A percentile compares a stretch with the other conserved stretches of the same genome.
Evolutionary conservation across 2,797 vertebrate species (phyloP).

Genomic region (Myotis pilosus): DNA sequence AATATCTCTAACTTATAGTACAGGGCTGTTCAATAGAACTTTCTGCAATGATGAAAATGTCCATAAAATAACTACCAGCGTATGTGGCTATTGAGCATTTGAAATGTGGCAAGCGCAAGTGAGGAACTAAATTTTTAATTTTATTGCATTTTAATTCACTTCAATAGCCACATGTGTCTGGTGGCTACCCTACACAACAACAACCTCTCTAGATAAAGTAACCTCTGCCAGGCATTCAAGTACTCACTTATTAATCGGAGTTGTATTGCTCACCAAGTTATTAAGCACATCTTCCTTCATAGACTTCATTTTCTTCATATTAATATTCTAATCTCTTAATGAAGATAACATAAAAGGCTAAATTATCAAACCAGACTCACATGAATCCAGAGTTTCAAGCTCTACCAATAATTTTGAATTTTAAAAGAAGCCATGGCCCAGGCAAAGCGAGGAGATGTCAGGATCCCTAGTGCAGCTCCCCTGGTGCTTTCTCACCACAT

Average conservation of each 20-base stretch:
- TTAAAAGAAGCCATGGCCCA: neutral
- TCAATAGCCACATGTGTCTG: neutral
- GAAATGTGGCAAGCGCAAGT: neutral
- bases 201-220: neutral
- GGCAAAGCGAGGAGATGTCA: neutral
- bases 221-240: neutral
- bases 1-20: neutral
- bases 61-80: neutral
- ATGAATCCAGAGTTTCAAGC: neutral
- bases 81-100: neutral
- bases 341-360: neutral
- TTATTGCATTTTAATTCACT: neutral
- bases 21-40: neutral
- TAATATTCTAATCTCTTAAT: neutral
- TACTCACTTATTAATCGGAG: neutral
- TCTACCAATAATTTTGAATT: neutral
- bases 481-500: neutral
- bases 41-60: neutral
- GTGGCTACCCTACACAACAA: neutral
- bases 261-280: neutral
- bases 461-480: rapidly evolving
- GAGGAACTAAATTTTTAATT: neutral
- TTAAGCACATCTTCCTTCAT: neutral
- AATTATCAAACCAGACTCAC: neutral
- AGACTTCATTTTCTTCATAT: slow-evolving; percentile 3